Evolutionary conservation across 2,113 vertebrate genomes (phyloP).

Genomic region (Mus pahari): DNA sequence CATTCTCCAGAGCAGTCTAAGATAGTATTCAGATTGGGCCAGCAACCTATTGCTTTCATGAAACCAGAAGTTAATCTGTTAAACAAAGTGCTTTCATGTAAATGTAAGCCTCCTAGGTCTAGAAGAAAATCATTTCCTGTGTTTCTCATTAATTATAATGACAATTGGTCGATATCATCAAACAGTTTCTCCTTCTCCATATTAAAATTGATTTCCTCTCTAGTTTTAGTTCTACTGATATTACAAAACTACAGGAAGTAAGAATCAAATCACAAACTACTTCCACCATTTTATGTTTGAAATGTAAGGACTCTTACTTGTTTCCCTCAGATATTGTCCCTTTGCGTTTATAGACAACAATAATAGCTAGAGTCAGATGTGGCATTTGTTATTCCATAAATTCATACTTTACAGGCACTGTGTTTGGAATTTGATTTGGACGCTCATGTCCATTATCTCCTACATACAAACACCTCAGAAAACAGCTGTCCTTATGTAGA

Average conservation of each 20-base stretch:
- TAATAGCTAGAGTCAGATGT: not conserved
- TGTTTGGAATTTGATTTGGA: not conserved
- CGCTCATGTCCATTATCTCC: not conserved
- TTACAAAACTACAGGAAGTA: slow-evolving; percentile 5
- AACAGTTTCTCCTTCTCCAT: slow-evolving; percentile 10
- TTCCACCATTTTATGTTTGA: slow-evolving; percentile 8
- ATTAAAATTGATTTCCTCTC: slow-evolving; percentile 64
- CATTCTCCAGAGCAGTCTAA: not conserved
- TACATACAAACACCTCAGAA: not conserved
- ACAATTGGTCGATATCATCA: slow-evolving; percentile 48
- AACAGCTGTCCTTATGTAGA: not conserved
- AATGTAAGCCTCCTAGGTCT: slow-evolving; percentile 21
- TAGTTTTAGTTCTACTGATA: slow-evolving; percentile 15
- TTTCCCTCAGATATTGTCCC: not conserved
- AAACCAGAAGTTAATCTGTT: slow-evolving; percentile 26
- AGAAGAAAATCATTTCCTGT: not conserved
- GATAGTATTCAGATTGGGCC: slow-evolving; percentile 5
- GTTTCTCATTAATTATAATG: slow-evolving; percentile 63
- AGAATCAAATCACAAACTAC: not conserved
- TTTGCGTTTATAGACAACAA: not conserved
- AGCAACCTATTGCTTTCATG: slow-evolving; percentile 50
- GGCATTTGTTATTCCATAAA: slow-evolving; percentile 1
- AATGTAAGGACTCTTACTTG: not conserved
- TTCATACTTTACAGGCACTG: not conserved
- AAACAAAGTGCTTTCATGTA: slow-evolving; percentile 32